A percentile compares a stretch with the other conserved stretches of the same genome.
These are phyloP conservation scores for Cardiocondyla obscurior DNA, from an alignment of 1,140 invertebrate genomes.

Conservation along the genomic window DNA sequence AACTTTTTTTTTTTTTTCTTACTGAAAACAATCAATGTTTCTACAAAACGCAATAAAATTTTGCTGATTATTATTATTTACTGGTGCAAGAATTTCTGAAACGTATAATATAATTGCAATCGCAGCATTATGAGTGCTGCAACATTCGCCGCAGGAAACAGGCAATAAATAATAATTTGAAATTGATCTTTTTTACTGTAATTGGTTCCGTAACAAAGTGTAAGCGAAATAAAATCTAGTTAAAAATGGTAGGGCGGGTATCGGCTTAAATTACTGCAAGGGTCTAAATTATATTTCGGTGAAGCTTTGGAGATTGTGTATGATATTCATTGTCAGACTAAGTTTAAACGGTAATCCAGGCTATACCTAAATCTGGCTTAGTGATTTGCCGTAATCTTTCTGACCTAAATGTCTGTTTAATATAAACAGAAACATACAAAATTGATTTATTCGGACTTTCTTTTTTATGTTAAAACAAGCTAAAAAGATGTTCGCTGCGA, in stretches of 20 bases:
- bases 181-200: slow-evolving; percentile 11
- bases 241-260: neutral
- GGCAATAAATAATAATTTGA: slow-evolving; percentile 22
- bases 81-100: neutral
- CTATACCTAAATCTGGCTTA: slow-evolving; percentile 11
- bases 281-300: slow-evolving; percentile 6
- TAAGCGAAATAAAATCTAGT: neutral
- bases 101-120: slow-evolving; percentile 29
- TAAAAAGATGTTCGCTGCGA: neutral
- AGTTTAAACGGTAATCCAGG: neutral
- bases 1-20: too few relatives aligned
- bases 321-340: slow-evolving; percentile 9
- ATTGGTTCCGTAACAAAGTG: neutral
- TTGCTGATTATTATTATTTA: neutral
- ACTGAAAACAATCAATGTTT: neutral
- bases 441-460: neutral
- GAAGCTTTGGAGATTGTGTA: neutral
- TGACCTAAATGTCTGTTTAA: neutral
- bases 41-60: neutral
- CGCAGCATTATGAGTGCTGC: neutral
- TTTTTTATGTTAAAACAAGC: neutral
- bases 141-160: neutral
- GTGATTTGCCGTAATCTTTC: neutral
- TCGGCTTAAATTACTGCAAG: neutral
- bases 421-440: neutral